Percentiles rank a stretch among this genome's conserved stretches.
Evolutionary conservation across 2,113 vertebrate species (phyloP).

Genomic region (Saccopteryx leptura): DNA sequence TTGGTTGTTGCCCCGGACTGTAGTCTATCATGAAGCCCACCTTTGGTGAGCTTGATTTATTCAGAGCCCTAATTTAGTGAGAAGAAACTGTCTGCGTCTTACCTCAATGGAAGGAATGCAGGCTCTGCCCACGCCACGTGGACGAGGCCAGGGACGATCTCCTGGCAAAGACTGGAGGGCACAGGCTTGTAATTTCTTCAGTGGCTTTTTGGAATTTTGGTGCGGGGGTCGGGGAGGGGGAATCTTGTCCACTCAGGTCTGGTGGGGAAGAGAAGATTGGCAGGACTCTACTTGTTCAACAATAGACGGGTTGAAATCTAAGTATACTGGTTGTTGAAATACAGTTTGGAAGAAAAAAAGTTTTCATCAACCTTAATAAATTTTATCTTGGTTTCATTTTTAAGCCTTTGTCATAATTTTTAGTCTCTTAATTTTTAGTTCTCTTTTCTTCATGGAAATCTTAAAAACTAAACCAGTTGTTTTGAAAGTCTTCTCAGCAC

Average conservation of each 20-base stretch:
- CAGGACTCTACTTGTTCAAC: neutral
- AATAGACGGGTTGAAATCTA: neutral
- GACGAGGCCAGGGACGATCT: neutral
- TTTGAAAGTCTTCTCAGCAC: neutral
- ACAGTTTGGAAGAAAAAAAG: neutral
- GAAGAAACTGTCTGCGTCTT: neutral
- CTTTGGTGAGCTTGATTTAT: neutral
- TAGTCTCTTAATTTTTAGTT: neutral
- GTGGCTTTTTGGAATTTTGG: neutral
- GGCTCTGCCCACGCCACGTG: neutral
- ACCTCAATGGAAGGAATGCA: neutral
- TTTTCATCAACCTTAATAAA: neutral
- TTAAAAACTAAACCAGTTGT: neutral
- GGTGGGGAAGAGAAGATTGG: neutral
- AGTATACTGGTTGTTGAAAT: neutral
- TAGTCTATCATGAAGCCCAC: neutral
- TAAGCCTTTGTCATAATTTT: neutral
- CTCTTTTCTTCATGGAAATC: neutral
- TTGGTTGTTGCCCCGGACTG: neutral
- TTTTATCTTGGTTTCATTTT: slow-evolving; percentile 19
- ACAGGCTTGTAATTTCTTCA: neutral
- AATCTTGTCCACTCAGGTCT: neutral
- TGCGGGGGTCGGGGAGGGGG: neutral
- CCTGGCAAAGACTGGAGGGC: neutral
- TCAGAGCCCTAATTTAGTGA: neutral